phyloP scores from a whole-genome alignment of 2,797 vertebrate species.

The Selene dorsalis region DNA sequence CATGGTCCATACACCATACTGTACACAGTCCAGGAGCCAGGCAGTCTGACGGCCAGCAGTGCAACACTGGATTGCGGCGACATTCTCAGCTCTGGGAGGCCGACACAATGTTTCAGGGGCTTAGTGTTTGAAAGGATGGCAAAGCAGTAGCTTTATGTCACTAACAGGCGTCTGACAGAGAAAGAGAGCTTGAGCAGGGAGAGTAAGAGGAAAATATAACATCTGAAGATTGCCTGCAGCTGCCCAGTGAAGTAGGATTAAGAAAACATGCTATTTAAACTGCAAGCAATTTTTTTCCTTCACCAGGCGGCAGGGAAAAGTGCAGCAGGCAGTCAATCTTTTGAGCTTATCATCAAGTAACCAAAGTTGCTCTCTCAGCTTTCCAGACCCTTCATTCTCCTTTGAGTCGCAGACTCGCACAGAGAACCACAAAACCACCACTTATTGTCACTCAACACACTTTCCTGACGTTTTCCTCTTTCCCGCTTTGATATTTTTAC shows the following conservation, averaged over 20 bases:
- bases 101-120: conserved; percentile 44
- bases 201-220: conserved; percentile 60
- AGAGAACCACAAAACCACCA: conserved; percentile 29
- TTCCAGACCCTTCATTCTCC: conserved; percentile 39
- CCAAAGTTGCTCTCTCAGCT: conserved; percentile 71
- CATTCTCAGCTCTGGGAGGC: conserved; percentile 35
- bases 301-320: conserved; percentile 58
- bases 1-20: conserved; percentile 32
- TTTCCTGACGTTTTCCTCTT: conserved; percentile 4
- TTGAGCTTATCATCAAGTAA: conserved; percentile 74
- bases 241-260: conserved; percentile 78
- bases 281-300: conserved; percentile 59
- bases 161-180: conserved; percentile 59
- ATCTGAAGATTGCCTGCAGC: conserved; percentile 73
- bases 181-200: conserved; percentile 26
- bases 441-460: conserved; percentile 48
- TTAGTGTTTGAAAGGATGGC: conserved; percentile 63
- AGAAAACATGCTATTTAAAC: conserved; percentile 79
- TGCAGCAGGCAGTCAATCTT: conserved; percentile 72
- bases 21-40: conserved; percentile 34
- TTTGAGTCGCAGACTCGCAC: conserved; percentile 23
- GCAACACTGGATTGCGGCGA: conserved; percentile 28
- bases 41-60: conserved; percentile 19
- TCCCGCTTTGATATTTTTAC: conserved; percentile 49
- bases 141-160: conserved; percentile 73